These are phyloP conservation scores for Pelodytes ibericus DNA, from an alignment of 2,797 vertebrate species.

Conservation along the genomic window DNA sequence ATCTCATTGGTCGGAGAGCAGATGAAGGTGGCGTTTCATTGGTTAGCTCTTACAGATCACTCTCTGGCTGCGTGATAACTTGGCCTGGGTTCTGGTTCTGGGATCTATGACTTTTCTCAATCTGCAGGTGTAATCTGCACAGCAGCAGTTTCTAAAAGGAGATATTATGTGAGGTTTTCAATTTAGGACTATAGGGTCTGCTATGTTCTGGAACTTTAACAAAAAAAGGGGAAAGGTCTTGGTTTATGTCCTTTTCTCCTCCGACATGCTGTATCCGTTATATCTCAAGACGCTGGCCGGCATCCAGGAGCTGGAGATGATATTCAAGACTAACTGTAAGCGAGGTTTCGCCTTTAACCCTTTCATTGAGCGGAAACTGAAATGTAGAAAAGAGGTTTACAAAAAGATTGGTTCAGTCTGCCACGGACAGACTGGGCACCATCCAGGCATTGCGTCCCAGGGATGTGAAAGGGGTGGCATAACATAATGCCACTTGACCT, in stretches of 20 bases:
- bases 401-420: no score
- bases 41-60: constrained; percentile 28
- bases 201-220: background rate
- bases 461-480: no score
- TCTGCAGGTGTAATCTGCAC: constrained; percentile 1
- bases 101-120: background rate
- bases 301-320: no score
- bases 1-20: constrained; percentile 13
- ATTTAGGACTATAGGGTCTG: background rate
- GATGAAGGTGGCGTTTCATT: constrained; percentile 18
- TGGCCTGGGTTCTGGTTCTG: constrained; percentile 20
- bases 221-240: background rate
- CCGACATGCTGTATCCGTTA: background rate
- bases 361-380: no score
- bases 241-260: background rate
- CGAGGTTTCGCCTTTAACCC: no score
- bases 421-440: no score
- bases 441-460: no score
- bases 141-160: constrained; percentile 37
- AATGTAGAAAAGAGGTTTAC: no score
- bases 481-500: no score
- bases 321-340: no score
- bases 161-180: background rate
- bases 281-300: background rate
- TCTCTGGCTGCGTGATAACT: constrained; percentile 33